Percentiles rank a stretch among this genome's conserved stretches.
Conservation (phyloP, 2,797 vertebrate genomes). For the Emydoidea blandingii region DNA sequence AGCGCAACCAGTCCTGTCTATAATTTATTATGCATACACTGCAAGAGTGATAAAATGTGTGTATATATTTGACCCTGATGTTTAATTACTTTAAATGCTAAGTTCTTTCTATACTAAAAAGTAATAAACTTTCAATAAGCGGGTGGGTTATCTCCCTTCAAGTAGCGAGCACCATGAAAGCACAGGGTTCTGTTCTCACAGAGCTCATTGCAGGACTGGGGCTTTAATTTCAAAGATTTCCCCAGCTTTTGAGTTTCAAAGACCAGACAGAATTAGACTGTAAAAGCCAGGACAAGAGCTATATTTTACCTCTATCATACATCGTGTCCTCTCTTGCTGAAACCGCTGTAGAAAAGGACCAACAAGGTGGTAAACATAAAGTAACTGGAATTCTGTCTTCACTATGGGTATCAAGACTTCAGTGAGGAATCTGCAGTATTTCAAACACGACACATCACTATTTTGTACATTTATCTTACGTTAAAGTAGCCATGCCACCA, state of each 20-base stretch:
- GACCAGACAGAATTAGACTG: not conserved
- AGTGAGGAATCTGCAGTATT: slow-evolving; percentile 88
- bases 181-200: not conserved
- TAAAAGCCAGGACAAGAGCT: not conserved
- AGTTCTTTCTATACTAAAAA: not conserved
- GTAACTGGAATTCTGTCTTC: slow-evolving; percentile 96
- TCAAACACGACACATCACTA: not conserved
- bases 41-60: not conserved
- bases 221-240: not conserved
- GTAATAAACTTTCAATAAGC: not conserved
- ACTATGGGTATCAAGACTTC: slow-evolving; percentile 96
- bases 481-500: not conserved
- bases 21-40: not conserved
- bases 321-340: slow-evolving; percentile 97
- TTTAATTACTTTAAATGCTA: not conserved
- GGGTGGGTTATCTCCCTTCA: not conserved
- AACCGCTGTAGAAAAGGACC: slow-evolving; percentile 90
- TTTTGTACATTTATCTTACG: not conserved
- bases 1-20: not conserved
- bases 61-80: not conserved
- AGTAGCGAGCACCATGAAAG: not conserved
- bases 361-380: slow-evolving; percentile 98
- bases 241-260: not conserved
- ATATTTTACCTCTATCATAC: slow-evolving; percentile 94
- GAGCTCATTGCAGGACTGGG: not conserved